Conservation (phyloP, 2,113 vertebrate species). For the Alces alces region DNA sequence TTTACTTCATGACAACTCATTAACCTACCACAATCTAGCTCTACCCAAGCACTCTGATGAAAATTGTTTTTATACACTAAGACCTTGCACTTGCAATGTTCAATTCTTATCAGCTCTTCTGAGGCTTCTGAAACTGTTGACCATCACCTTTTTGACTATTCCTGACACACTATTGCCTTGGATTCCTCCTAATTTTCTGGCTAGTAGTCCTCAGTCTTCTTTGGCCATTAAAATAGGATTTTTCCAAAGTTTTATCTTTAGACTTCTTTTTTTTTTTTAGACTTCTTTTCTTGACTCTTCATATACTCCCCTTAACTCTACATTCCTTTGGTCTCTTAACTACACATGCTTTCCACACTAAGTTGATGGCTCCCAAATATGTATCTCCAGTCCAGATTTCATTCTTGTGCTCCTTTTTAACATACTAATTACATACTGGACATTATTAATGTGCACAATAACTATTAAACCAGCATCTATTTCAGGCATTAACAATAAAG, state of each 20-base stretch:
- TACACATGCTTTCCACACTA: neutral
- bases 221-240: neutral
- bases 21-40: neutral
- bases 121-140: neutral
- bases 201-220: neutral
- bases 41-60: neutral
- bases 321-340: neutral
- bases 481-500: neutral
- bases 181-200: neutral
- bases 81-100: neutral
- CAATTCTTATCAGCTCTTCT: neutral
- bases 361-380: neutral
- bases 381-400: neutral
- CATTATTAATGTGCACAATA: neutral
- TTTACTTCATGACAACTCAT: neutral
- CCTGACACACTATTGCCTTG: neutral
- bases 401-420: neutral
- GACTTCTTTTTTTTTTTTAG: neutral
- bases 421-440: neutral
- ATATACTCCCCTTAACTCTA: neutral
- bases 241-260: neutral
- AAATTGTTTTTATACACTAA: neutral
- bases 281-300: neutral
- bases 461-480: neutral
- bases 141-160: neutral